phyloP scores from a whole-genome alignment of 1,140 invertebrate genomes.

The Drosophila grimshawi region DNA sequence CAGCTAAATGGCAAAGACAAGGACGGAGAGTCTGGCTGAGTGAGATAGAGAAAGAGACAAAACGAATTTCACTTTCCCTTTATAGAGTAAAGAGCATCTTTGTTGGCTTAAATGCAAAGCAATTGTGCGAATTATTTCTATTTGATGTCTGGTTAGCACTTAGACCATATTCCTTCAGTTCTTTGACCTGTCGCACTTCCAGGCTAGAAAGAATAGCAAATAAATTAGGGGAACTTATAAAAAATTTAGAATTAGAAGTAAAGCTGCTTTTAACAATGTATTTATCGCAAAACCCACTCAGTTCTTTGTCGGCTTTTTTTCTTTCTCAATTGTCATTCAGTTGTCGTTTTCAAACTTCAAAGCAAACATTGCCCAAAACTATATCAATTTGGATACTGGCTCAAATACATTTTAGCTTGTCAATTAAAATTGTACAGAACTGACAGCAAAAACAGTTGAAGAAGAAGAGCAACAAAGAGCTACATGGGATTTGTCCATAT shows the following conservation, averaged over 20 bases:
- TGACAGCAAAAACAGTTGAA: neutral
- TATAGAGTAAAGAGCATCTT: neutral
- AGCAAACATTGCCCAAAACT: neutral
- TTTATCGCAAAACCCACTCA: too few relatives aligned
- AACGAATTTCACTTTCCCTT: slow-evolving; percentile 2
- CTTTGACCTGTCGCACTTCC: neutral
- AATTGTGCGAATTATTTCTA: slow-evolving; percentile 11
- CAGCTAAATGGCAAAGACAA: slow-evolving; percentile 1
- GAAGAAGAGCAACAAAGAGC: neutral
- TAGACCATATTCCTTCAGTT: neutral
- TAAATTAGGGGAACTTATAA: neutral
- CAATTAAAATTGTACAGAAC: slow-evolving; percentile 1
- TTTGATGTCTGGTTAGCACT: neutral
- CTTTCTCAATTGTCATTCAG: neutral
- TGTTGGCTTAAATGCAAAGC: slow-evolving; percentile 1
- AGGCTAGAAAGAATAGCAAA: neutral
- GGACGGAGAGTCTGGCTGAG: neutral
- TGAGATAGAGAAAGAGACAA: neutral
- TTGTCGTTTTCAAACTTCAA: neutral
- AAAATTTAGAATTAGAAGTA: neutral
- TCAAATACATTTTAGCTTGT: neutral
- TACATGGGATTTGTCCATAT: neutral
- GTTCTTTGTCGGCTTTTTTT: too few relatives aligned
- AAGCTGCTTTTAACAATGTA: too few relatives aligned
- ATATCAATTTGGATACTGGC: neutral